phyloP scores from a whole-genome alignment of 2,113 vertebrate genomes.

The Myocastor coypus region DNA sequence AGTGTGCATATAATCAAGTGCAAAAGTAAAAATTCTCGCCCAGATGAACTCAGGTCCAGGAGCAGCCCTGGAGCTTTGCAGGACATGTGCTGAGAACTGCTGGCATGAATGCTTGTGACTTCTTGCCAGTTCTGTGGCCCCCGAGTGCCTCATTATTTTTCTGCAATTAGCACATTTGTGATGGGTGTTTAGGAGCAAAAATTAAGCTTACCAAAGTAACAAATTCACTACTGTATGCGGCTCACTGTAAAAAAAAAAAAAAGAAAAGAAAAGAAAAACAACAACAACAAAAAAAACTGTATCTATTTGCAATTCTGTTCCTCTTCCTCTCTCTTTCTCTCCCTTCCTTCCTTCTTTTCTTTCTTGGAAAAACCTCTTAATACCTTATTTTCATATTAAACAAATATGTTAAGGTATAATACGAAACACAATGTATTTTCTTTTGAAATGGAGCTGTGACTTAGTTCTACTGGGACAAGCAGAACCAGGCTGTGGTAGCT shows the following conservation, averaged over 20 bases:
- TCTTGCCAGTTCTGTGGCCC: not conserved
- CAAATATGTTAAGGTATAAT: not conserved
- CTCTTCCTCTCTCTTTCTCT: no score
- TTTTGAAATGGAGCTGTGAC: not conserved
- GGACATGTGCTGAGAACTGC: not conserved
- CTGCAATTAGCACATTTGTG: not conserved
- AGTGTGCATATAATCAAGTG: not conserved
- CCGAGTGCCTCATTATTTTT: conserved; percentile 47
- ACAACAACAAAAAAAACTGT: no score
- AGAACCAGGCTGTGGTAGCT: no score
- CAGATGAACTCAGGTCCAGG: not conserved
- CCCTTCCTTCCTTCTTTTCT: not conserved
- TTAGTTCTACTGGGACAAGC: not conserved
- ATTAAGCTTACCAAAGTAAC: not conserved
- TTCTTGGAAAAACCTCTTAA: not conserved
- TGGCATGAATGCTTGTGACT: not conserved
- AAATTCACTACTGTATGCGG: not conserved
- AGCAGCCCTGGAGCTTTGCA: not conserved
- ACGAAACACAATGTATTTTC: not conserved
- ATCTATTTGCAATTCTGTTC: not conserved
- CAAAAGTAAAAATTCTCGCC: not conserved
- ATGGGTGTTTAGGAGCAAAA: not conserved
- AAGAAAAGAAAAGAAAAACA: no score
- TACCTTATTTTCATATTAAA: not conserved
- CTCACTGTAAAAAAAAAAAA: not conserved